Conservation (phyloP, 2,888 invertebrate genomes). For the Eupithecia inturbata region DNA sequence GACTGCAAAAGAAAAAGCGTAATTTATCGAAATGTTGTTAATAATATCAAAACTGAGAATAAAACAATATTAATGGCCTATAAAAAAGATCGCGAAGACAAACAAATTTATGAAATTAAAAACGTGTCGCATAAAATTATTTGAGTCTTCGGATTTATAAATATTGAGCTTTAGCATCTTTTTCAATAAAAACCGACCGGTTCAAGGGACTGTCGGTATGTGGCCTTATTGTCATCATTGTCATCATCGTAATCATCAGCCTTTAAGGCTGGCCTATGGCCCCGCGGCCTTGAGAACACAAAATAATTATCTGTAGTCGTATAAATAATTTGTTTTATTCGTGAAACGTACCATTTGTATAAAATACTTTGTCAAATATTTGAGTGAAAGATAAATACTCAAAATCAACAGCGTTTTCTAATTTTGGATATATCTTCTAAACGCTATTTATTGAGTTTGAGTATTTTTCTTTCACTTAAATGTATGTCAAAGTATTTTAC, state of each 20-base stretch:
- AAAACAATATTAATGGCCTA: slow-evolving; percentile 46
- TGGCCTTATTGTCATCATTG: background rate
- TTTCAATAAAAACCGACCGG: slow-evolving; percentile 20
- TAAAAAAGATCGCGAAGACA: slow-evolving; percentile 48
- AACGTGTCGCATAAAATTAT: slow-evolving; percentile 31
- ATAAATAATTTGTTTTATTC: too few relatives aligned
- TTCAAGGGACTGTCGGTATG: background rate
- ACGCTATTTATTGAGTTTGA: too few relatives aligned
- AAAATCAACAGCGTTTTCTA: too few relatives aligned
- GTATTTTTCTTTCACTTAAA: too few relatives aligned
- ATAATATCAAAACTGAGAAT: slow-evolving; percentile 44
- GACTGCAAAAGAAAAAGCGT: slow-evolving; percentile 37
- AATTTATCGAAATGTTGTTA: slow-evolving; percentile 47
- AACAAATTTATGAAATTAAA: slow-evolving; percentile 48
- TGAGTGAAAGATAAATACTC: too few relatives aligned
- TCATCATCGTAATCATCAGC: background rate
- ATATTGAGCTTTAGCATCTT: slow-evolving; percentile 25
- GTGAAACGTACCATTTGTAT: too few relatives aligned
- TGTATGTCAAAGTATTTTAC: too few relatives aligned
- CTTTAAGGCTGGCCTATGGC: too few relatives aligned
- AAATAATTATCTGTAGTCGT: too few relatives aligned
- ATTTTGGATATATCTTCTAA: too few relatives aligned
- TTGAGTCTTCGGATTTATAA: slow-evolving; percentile 24
- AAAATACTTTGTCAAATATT: too few relatives aligned
- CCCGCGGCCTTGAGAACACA: too few relatives aligned